Evolutionary conservation across 2,113 vertebrate genomes (phyloP).

Genomic region (Falcunculus frontatus): DNA sequence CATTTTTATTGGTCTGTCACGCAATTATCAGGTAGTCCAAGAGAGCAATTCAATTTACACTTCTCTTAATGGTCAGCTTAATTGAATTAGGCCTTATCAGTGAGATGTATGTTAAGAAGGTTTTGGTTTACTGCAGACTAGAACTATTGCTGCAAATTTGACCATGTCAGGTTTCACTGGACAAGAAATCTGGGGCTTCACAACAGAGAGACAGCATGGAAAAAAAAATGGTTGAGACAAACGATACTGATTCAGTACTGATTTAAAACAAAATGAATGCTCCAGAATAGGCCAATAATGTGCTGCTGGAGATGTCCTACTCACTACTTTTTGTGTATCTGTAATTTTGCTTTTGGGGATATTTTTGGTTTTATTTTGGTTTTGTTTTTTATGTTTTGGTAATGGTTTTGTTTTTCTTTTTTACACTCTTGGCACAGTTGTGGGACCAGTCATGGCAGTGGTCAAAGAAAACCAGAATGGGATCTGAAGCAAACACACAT

Average conservation of each 20-base stretch:
- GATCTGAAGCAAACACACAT: neutral
- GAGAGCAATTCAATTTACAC: neutral
- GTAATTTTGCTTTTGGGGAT: neutral
- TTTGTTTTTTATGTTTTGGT: neutral
- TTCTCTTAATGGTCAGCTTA: slow-evolving; percentile 3
- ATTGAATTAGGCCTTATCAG: slow-evolving; percentile 3
- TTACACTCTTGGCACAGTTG: neutral
- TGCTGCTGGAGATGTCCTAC: neutral
- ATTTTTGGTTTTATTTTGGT: neutral
- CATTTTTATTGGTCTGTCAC: neutral
- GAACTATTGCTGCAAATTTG: neutral
- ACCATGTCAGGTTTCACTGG: neutral
- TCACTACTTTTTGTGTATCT: neutral
- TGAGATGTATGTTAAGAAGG: neutral
- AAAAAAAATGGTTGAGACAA: neutral
- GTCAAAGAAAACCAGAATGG: neutral
- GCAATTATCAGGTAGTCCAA: neutral
- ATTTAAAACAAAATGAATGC: neutral
- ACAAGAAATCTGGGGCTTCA: neutral
- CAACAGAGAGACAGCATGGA: neutral
- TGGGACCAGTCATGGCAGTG: neutral
- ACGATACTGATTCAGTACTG: neutral
- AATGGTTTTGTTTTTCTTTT: neutral
- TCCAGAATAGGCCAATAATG: neutral
- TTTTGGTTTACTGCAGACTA: neutral